Evolutionary conservation across 2,888 invertebrate genomes (phyloP).

Genomic region (Lasioglossum vierecki): DNA sequence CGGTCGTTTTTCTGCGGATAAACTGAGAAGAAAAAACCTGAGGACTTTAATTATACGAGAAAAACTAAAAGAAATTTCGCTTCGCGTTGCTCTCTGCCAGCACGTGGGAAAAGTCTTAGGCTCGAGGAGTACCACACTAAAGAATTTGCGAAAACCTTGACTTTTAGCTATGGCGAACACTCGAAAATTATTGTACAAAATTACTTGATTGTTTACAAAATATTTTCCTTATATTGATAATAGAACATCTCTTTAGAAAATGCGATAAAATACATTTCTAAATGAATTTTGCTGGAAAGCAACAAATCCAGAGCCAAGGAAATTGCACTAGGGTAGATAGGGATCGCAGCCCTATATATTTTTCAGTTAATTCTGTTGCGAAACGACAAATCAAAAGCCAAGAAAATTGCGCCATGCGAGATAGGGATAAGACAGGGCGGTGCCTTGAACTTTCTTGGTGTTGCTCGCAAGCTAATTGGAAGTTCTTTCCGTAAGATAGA

Average conservation of each 20-base stretch:
- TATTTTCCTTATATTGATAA: too few relatives aligned
- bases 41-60: background rate
- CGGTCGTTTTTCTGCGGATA: slow-evolving; percentile 1
- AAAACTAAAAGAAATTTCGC: background rate
- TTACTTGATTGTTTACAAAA: background rate
- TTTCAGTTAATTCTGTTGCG: background rate
- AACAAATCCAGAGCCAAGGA: background rate
- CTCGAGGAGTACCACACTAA: background rate
- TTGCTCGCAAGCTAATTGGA: background rate
- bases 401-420: background rate
- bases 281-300: background rate
- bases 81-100: background rate
- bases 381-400: background rate
- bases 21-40: background rate
- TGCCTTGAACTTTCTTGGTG: background rate
- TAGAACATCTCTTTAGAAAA: too few relatives aligned
- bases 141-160: background rate
- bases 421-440: background rate
- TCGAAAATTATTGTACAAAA: background rate
- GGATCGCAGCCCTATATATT: background rate
- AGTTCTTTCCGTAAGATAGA: background rate
- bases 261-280: background rate
- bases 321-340: background rate
- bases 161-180: background rate
- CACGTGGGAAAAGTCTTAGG: background rate